Conservation (phyloP, 2,797 vertebrate species). For the Danio choprae region DNA sequence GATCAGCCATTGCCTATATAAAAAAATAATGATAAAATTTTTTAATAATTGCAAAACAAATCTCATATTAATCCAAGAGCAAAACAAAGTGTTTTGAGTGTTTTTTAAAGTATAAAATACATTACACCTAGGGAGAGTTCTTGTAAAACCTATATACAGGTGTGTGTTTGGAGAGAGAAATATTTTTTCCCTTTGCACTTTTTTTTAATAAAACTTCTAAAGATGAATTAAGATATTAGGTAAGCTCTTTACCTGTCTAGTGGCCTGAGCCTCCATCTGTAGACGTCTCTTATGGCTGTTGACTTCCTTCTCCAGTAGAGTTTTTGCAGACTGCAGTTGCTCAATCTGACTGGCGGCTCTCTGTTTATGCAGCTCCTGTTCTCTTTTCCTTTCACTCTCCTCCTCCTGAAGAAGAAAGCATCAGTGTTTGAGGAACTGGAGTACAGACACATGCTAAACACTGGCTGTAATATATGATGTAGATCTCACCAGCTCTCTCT, state of each 20-base stretch:
- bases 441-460: background rate
- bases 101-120: too few relatives aligned
- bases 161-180: too few relatives aligned
- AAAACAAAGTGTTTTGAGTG: too few relatives aligned
- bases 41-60: too few relatives aligned
- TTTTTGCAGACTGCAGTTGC: conserved; percentile 85
- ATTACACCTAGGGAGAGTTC: too few relatives aligned
- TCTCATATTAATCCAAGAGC: too few relatives aligned
- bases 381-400: conserved; percentile 82
- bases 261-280: conserved; percentile 88
- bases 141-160: too few relatives aligned
- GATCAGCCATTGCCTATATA: conserved; percentile 87
- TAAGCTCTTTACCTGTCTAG: conserved; percentile 74
- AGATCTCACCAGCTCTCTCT: conserved; percentile 85
- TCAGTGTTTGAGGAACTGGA: background rate
- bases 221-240: too few relatives aligned
- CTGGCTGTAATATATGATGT: background rate
- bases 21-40: too few relatives aligned
- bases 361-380: conserved; percentile 82
- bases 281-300: conserved; percentile 84
- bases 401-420: conserved; percentile 77
- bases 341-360: conserved; percentile 84
- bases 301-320: conserved; percentile 86
- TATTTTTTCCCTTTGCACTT: too few relatives aligned
- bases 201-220: too few relatives aligned